These are phyloP conservation scores for Mormyrops attenuatus DNA, from an alignment of 2,797 vertebrate species.

Conservation along the genomic window DNA sequence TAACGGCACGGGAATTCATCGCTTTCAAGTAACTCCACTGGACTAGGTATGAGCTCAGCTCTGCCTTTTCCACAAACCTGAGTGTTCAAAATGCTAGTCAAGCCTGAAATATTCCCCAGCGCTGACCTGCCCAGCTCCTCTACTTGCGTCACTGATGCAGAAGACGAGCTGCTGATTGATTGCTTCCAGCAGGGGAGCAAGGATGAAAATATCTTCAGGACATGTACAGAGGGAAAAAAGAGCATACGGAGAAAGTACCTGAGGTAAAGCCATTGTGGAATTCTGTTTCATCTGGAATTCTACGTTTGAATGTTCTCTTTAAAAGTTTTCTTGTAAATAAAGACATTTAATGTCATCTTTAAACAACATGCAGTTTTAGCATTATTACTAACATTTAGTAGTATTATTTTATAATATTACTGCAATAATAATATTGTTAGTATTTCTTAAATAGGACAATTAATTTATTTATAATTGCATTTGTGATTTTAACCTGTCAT, in stretches of 20 bases:
- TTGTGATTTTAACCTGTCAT: not conserved
- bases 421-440: not conserved
- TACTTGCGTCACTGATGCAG: slow-evolving; percentile 63
- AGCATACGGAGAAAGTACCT: slow-evolving; percentile 31
- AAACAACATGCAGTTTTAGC: not conserved
- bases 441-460: not conserved
- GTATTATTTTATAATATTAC: not conserved
- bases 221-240: slow-evolving; percentile 43
- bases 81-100: slow-evolving; percentile 33
- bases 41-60: not conserved
- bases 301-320: not conserved
- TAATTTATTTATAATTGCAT: not conserved
- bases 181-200: slow-evolving; percentile 64
- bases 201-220: slow-evolving; percentile 63
- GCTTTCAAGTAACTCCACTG: slow-evolving; percentile 17
- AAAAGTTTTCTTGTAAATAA: slow-evolving; percentile 15
- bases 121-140: slow-evolving; percentile 58
- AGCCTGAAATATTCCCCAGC: slow-evolving; percentile 62
- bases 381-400: not conserved
- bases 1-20: slow-evolving; percentile 35
- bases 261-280: slow-evolving; percentile 7
- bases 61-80: slow-evolving; percentile 51
- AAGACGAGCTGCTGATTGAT: slow-evolving; percentile 70
- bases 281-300: slow-evolving; percentile 17
- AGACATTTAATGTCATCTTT: not conserved